Evolutionary conservation across 2,888 invertebrate genomes (phyloP).

Genomic region (Lasioglossum pauxillum): DNA sequence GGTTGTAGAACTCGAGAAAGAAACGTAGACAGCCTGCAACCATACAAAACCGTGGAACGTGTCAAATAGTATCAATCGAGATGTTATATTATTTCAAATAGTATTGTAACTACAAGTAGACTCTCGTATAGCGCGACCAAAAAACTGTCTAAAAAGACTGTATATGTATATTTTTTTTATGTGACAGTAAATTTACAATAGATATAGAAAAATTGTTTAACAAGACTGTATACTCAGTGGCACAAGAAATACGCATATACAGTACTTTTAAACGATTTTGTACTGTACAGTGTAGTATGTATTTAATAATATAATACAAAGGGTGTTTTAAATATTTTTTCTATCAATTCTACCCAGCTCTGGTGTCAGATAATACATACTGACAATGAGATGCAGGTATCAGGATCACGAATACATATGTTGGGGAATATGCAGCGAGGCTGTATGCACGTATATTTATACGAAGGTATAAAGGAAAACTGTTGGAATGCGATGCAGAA

Average conservation of each 20-base stretch:
- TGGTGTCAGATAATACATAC: conserved; percentile 43
- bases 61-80: background rate
- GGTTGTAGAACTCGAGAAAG: conserved; percentile 15
- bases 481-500: conserved; percentile 4
- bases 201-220: too few relatives aligned
- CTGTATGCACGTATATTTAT: conserved; percentile 35
- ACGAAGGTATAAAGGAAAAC: conserved; percentile 35
- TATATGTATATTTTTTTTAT: too few relatives aligned
- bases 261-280: too few relatives aligned
- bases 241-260: too few relatives aligned
- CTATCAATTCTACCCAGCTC: background rate
- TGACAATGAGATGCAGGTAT: conserved; percentile 17
- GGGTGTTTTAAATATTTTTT: background rate
- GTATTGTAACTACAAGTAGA: too few relatives aligned
- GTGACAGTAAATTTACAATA: too few relatives aligned
- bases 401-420: conserved; percentile 10
- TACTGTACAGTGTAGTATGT: background rate
- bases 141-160: too few relatives aligned
- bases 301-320: background rate
- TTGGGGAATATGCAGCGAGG: conserved; percentile 16
- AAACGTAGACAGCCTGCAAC: background rate
- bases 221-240: too few relatives aligned
- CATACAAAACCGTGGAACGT: background rate
- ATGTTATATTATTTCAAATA: background rate
- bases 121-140: too few relatives aligned